A percentile compares a stretch with the other conserved stretches of the same genome.
phyloP scores from a whole-genome alignment of 2,113 vertebrate species.

The Embiotoca jacksoni region DNA sequence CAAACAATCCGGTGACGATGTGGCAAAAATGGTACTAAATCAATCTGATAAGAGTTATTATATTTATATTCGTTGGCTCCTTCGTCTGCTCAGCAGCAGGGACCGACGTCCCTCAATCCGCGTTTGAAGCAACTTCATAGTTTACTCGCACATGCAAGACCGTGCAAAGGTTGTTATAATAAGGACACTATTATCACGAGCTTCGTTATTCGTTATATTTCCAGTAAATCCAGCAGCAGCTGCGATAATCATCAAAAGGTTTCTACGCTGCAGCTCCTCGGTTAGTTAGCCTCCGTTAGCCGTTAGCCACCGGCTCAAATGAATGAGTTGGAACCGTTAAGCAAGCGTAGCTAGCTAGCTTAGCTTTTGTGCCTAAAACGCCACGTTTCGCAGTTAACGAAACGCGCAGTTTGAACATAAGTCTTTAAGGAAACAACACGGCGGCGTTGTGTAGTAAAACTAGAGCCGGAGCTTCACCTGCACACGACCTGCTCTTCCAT shows the following conservation, averaged over 20 bases:
- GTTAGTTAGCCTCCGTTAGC: neutral
- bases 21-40: neutral
- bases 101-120: neutral
- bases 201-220: neutral
- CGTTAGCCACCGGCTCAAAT: constrained; percentile 48
- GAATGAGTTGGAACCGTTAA: constrained; percentile 63
- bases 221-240: neutral
- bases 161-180: neutral
- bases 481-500: constrained; percentile 97
- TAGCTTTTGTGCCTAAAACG: too few species aligned
- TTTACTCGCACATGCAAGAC: neutral
- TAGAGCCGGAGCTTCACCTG: constrained; percentile 82
- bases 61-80: too few species aligned
- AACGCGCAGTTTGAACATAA: neutral
- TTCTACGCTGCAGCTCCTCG: neutral
- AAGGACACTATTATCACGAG: too few species aligned
- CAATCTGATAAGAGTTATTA: neutral
- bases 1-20: neutral
- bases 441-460: neutral
- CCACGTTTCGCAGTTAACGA: neutral
- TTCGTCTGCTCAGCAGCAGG: neutral
- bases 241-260: neutral
- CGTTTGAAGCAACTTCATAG: neutral
- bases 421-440: accelerated
- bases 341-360: constrained; percentile 38